phyloP scores from a whole-genome alignment of 2,113 vertebrate genomes.

The Xiphias gladius region DNA sequence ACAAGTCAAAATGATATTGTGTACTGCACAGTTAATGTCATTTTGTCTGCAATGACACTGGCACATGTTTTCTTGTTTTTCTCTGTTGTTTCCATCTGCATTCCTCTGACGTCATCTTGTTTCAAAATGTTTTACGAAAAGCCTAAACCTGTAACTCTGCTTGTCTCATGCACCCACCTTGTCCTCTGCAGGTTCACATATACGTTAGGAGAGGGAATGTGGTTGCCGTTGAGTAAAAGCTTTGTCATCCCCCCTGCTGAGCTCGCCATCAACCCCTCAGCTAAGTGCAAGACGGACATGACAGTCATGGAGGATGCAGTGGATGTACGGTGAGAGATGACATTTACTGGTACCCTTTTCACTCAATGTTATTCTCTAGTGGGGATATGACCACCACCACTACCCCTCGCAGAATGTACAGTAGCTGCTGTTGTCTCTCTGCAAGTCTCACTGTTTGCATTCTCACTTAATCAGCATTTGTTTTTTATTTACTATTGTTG shows the following conservation, averaged over 20 bases:
- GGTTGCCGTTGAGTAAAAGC: slow-evolving; percentile 98
- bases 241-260: slow-evolving; percentile 97
- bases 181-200: slow-evolving; percentile 92
- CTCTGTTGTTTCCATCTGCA: not conserved
- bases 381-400: not conserved
- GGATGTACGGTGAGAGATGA: slow-evolving; percentile 91
- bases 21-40: not conserved
- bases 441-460: slow-evolving; percentile 6
- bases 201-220: slow-evolving; percentile 98
- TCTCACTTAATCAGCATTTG: slow-evolving; percentile 35
- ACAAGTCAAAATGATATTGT: no score
- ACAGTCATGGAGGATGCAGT: slow-evolving; percentile 98
- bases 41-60: not conserved
- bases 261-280: slow-evolving; percentile 98
- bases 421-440: slow-evolving; percentile 8
- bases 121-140: not conserved
- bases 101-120: not conserved
- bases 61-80: no score
- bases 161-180: not conserved
- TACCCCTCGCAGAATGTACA: not conserved
- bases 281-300: slow-evolving; percentile 99
- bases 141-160: not conserved
- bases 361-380: not conserved
- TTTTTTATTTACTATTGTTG: slow-evolving; percentile 35
- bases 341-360: not conserved